phyloP scores from a whole-genome alignment of 2,888 invertebrate genomes.

The Parochlus steinenii region DNA sequence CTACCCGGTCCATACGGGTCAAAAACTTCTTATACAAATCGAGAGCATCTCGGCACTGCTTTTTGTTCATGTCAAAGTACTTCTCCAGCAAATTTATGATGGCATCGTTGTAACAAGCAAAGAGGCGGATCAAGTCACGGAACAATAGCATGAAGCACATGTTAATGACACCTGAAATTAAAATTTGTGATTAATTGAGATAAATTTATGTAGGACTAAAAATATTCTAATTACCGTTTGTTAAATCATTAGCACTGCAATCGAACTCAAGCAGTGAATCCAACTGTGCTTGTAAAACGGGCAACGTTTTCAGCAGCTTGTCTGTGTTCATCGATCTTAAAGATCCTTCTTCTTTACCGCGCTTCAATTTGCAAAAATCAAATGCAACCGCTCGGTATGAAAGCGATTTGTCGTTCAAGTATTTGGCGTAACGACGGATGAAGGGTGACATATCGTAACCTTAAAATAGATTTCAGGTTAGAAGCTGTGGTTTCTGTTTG shows the following conservation, averaged over 20 bases:
- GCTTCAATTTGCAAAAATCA: conserved; percentile 99
- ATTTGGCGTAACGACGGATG: conserved; percentile 96
- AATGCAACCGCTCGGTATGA: conserved; percentile 98
- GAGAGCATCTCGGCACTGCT: conserved; percentile 92
- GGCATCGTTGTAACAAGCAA: conserved; percentile 99
- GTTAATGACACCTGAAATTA: conserved; percentile 69
- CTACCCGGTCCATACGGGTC: conserved; percentile 94
- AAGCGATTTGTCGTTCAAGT: conserved; percentile 96
- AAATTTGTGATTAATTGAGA: background rate
- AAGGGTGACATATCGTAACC: conserved; percentile 99
- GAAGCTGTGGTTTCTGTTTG: conserved; percentile 14
- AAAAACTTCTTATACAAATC: conserved; percentile 98
- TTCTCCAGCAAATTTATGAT: conserved; percentile 97
- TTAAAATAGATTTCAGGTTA: conserved; percentile 29
- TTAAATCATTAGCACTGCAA: conserved; percentile 89
- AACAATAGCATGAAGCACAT: conserved; percentile 98
- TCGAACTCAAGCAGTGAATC: conserved; percentile 95
- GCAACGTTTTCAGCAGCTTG: conserved; percentile 90
- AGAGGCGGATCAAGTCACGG: conserved; percentile 94
- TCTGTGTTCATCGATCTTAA: conserved; percentile 95
- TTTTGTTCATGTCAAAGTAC: conserved; percentile 99
- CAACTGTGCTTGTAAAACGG: conserved; percentile 86
- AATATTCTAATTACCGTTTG: conserved; percentile 43
- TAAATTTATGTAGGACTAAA: background rate
- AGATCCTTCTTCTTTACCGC: conserved; percentile 96